Conservation (phyloP, 30 jellyfish, hydroid and myxozoan genomes). For the Pelagia noctiluca region DNA sequence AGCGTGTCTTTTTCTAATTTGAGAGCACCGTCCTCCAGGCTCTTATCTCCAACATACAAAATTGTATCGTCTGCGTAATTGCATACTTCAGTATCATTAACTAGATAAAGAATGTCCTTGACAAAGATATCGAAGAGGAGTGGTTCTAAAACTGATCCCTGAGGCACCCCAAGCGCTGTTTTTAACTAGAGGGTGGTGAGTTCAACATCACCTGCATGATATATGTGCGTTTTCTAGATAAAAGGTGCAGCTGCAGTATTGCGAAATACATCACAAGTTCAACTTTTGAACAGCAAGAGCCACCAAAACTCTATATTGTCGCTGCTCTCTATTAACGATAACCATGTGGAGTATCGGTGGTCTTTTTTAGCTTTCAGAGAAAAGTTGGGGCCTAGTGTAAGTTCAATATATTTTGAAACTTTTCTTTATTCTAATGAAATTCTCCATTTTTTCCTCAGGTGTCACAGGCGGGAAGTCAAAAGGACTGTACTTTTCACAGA, state of each 20-base stretch:
- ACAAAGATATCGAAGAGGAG: neutral
- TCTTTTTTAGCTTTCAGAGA: neutral
- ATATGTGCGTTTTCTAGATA: too few relatives aligned
- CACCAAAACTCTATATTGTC: neutral
- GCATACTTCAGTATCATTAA: neutral
- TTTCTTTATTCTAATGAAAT: neutral
- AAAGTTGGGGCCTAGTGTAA: neutral
- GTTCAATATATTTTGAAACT: neutral
- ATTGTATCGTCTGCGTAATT: too few relatives aligned
- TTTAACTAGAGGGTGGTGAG: neutral
- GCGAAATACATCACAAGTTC: too few relatives aligned
- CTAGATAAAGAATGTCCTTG: neutral
- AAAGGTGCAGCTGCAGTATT: too few relatives aligned
- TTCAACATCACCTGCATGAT: neutral
- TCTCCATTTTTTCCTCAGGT: neutral
- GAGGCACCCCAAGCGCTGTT: neutral
- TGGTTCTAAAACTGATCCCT: neutral
- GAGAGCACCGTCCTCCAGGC: too few relatives aligned
- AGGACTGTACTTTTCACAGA: constrained; percentile 48
- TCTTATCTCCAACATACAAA: too few relatives aligned
- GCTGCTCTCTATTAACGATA: neutral
- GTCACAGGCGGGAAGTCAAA: constrained; percentile 23
- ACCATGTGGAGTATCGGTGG: neutral
- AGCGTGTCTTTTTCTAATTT: too few relatives aligned
- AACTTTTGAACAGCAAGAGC: neutral